Conservation (phyloP, 2,888 invertebrate genomes). For the Eupeodes latifasciatus region DNA sequence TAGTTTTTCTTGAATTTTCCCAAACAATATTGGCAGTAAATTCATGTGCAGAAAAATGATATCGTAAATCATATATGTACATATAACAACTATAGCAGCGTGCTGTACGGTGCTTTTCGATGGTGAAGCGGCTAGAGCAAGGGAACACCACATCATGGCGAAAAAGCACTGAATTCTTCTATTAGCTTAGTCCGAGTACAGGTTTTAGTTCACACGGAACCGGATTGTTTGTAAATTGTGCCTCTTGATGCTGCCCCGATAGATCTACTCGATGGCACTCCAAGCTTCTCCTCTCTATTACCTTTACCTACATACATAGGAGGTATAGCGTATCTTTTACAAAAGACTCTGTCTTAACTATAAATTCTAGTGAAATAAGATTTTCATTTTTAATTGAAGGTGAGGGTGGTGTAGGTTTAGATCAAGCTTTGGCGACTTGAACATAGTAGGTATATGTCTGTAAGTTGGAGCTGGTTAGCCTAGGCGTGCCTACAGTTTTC, state of each 20-base stretch:
- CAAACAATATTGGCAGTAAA: conserved; percentile 51
- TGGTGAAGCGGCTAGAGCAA: background rate
- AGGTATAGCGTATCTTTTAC: too few relatives aligned
- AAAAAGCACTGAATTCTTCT: conserved; percentile 48
- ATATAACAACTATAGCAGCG: conserved; percentile 33
- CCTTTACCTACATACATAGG: too few relatives aligned
- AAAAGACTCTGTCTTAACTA: background rate
- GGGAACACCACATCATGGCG: background rate
- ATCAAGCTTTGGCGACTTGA: too few relatives aligned
- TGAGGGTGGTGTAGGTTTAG: conserved; percentile 58
- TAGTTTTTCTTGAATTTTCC: conserved; percentile 17
- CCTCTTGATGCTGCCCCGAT: conserved; percentile 12
- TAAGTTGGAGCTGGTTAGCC: conserved; percentile 1
- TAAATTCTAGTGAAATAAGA: background rate
- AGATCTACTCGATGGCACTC: conserved; percentile 20
- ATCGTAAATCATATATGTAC: conserved; percentile 64
- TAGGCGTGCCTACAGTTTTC: conserved; percentile 24
- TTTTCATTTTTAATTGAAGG: background rate
- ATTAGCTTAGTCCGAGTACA: conserved; percentile 67
- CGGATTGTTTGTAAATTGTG: conserved; percentile 75
- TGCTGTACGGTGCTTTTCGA: background rate
- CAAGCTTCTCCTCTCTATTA: conserved; percentile 14
- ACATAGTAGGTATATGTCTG: too few relatives aligned
- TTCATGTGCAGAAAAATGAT: conserved; percentile 34
- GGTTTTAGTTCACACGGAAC: conserved; percentile 81